Evolutionary conservation across 1,140 invertebrate species (phyloP).

Genomic region (Drosophila tani): DNA sequence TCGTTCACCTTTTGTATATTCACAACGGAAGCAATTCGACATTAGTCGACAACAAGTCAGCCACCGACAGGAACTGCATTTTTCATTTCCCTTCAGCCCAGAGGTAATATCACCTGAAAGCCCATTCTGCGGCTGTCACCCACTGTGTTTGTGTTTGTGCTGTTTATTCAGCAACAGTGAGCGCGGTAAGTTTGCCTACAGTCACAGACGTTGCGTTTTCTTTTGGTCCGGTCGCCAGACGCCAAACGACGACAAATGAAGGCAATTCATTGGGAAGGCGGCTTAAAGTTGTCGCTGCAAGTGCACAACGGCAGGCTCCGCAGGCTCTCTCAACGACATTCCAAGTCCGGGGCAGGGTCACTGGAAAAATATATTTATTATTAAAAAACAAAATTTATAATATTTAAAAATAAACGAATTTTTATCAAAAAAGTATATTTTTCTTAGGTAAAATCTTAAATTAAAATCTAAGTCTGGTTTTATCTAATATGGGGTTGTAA

Average conservation of each 20-base stretch:
- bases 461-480: no score
- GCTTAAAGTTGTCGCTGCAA: slow-evolving; percentile 70
- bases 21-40: slow-evolving; percentile 36
- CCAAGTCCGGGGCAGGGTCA: not conserved
- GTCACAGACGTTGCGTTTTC: slow-evolving; percentile 11
- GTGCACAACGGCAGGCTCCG: slow-evolving; percentile 56
- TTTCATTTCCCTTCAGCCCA: slow-evolving; percentile 56
- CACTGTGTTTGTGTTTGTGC: slow-evolving; percentile 43
- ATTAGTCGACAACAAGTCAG: slow-evolving; percentile 46
- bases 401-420: no score
- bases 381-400: not conserved
- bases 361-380: not conserved
- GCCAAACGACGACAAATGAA: slow-evolving; percentile 70
- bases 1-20: slow-evolving; percentile 6
- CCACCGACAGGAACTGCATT: slow-evolving; percentile 38
- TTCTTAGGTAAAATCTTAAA: no score
- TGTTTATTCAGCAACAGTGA: slow-evolving; percentile 72
- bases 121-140: slow-evolving; percentile 21
- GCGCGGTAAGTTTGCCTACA: slow-evolving; percentile 63
- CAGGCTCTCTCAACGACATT: slow-evolving; percentile 15
- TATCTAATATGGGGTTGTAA: no score
- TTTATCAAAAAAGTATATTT: no score
- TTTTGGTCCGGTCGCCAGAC: slow-evolving; percentile 34
- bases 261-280: slow-evolving; percentile 73
- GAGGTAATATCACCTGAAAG: slow-evolving; percentile 53